phyloP scores from a whole-genome alignment of 2,797 vertebrate genomes.

The Antrozous pallidus region DNA sequence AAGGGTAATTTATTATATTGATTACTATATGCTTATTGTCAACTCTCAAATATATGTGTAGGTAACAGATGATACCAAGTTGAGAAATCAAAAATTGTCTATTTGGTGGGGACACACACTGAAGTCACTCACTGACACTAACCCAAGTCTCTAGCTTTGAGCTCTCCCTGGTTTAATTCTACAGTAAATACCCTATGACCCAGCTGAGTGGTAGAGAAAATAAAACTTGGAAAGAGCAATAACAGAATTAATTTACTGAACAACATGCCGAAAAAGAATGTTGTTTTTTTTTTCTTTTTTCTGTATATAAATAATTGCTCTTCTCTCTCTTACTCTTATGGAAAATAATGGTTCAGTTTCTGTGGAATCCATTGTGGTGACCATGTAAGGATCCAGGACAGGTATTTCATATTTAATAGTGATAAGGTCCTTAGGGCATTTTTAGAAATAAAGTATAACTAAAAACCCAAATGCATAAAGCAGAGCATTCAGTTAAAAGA shows the following conservation, averaged over 20 bases:
- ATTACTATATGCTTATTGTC: background rate
- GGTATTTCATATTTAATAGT: background rate
- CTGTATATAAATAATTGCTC: background rate
- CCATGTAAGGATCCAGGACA: background rate
- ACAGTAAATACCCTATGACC: background rate
- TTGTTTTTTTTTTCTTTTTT: too few species aligned
- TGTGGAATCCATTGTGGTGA: background rate
- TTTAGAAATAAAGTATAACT: constrained; percentile 19
- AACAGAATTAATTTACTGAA: constrained; percentile 1
- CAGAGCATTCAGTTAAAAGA: background rate
- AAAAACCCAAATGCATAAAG: constrained; percentile 1
- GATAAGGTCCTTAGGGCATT: background rate
- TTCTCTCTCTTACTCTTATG: background rate
- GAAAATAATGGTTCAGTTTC: background rate
- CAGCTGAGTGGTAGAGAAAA: background rate
- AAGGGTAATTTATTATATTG: background rate
- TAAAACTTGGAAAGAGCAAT: background rate
- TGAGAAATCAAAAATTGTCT: background rate
- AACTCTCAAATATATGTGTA: background rate
- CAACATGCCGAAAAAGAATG: background rate
- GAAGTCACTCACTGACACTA: background rate
- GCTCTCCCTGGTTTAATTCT: background rate
- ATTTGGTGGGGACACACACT: background rate
- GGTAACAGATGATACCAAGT: background rate
- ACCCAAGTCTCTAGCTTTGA: background rate